Evolutionary conservation across 2,113 vertebrate genomes (phyloP).

Genomic region (Australoheros scitulus): DNA sequence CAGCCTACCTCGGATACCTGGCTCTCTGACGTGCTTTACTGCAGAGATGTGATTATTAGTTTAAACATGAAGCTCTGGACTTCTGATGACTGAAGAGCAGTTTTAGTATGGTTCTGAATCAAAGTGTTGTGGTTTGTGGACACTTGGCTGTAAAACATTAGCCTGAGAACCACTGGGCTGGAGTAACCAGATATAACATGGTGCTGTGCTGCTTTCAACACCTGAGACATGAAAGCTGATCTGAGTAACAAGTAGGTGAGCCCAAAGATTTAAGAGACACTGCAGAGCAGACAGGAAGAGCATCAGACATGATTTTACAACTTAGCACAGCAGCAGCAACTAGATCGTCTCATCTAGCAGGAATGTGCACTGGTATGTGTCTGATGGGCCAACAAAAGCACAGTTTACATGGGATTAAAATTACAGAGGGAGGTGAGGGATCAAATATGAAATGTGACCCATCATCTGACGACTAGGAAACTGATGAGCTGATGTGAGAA

Average conservation of each 20-base stretch:
- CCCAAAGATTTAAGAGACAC: neutral
- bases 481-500: neutral
- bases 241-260: neutral
- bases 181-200: accelerated
- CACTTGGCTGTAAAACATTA: neutral
- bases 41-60: neutral
- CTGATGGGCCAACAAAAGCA: neutral
- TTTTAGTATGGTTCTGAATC: neutral
- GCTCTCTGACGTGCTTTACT: neutral
- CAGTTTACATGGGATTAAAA: neutral
- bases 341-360: neutral
- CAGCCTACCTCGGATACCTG: too few relatives aligned
- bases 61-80: neutral
- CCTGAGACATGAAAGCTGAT: neutral
- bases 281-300: neutral
- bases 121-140: neutral
- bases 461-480: accelerated
- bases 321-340: neutral
- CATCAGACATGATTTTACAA: neutral
- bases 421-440: neutral
- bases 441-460: neutral
- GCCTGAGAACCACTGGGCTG: accelerated
- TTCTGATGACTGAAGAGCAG: neutral
- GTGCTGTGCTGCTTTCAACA: neutral
- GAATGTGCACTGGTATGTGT: neutral